Evolutionary conservation across 2,113 vertebrate species (phyloP), one percentile per base, ranked within the genome.

Genomic region (Paracanthobrama guichenoti): DNA sequence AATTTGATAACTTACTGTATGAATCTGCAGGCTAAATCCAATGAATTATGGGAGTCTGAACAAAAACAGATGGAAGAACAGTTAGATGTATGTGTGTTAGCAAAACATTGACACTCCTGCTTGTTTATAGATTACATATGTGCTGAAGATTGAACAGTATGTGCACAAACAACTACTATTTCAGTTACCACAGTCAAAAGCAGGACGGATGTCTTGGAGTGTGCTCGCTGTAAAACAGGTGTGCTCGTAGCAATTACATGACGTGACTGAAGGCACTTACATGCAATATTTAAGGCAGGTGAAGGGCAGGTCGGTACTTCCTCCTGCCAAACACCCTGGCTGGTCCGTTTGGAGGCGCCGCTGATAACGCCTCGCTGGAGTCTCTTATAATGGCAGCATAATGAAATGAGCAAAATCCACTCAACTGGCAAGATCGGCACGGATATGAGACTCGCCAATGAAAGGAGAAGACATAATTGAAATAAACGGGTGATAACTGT

Each of bases 401-500:
- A 92, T 92, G 86, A 93, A 92, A 94, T 89, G 88, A 92, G 89
- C 81, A 75, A 80, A 87, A 90, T 88, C 78, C 18, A 84, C 85
- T 89, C 76, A 53, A 84, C 83, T 88, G 16, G 48, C 83, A 69
- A 11, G 31, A 60, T 83, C 55, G 22, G 77, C 86, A 75, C 57
- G 0, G 79, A 66, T 86, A 77, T 0, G 75, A 85, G 42, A 42
- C 67, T 8, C 4, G 86, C 74, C 53, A 84, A 86, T 87, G 67
- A 88, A 88, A 90, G 84, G 83, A 88, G 83, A 74, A 73, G 69
- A 31, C 24, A 78, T 79, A 89, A 87, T 86, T 87, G 89, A 91
- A 91, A 91, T 72, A 86, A 91, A 92, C 79, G 85, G 89, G 89
- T 90, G 90, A 67, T 57, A 46, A 75, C 28, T 24, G 22, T 80